Evolutionary conservation across 2,797 vertebrate species (phyloP), one percentile per base, ranked within the genome.

Genomic region (Leptoclinus maculatus): DNA sequence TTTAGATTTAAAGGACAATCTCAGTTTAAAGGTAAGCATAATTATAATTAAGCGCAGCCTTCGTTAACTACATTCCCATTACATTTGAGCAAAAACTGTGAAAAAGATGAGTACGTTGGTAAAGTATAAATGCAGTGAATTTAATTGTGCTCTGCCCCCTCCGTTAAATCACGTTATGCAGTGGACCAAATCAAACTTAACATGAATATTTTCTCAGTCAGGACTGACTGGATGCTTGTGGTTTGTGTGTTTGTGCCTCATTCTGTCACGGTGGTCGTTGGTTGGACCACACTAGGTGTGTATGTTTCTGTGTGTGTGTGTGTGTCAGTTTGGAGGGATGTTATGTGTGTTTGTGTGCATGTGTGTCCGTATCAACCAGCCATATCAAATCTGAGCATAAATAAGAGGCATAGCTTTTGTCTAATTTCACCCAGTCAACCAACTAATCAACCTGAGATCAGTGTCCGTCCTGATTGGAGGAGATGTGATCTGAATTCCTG

Each of bases 361-460:
- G 73, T 54, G 71, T 74, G 70, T 74, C 70, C 56, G 12, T 68
- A 79, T 87, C 84, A 87, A 82, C 56, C 79, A 75, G 73, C 77
- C 88, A 78, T 85, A 85, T 90, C 82, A 87, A 90, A 88, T 87
- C 76, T 66, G 84, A 80, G 79, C 79, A 87, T 84, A 91, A 93
- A 91, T 89, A 87, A 84, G 79, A 76, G 78, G 60, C 83, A 86
- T 71, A 7, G 89, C 81, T 89, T 89, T 88, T 92, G 92, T 83
- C 89, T 91, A 93, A 94, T 94, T 94, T 93, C 88, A 91, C 75
- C 80, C 86, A 80, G 76, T 82, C 84, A 75, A 81, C 82, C 80
- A 83, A 77, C 81, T 71, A 88, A 82, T 85, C 88, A 88, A 59
- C 68, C 58, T 29, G 17, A 68, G 68, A 68, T 86, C 79, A 71